Base-by-base conservation (phyloP, 2,888 invertebrate genomes). In the Caenorhabditis panamensis region DNA sequence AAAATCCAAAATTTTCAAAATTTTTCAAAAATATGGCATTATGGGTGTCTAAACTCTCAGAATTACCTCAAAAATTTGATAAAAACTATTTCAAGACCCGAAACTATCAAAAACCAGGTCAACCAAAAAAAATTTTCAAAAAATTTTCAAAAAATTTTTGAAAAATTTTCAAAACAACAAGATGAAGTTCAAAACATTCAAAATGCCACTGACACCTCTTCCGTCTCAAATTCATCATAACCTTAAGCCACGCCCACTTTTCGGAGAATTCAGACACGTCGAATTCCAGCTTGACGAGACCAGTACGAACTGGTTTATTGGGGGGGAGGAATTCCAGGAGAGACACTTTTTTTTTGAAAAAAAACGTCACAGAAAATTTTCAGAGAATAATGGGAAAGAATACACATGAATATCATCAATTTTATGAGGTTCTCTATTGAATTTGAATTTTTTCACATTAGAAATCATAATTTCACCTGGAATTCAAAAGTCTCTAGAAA, bases 211-310 rank as follows among this genome's bases (percentile, higher is more conserved):
- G 49, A 51, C 11, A 18, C 51, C 1, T 13, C 51, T 2, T 24
- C 1, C 13, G 47, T 47, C 47, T n/a, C n/a, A n/a, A 47, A n/a
- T 47, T 26, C 51, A 24, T 26, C 51, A 51, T 51, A 9, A 9
- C 22, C 24, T 13, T 51, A 26, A 24, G 51, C 51, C 24, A 24
- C 51, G 51, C 51, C 51, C 51, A 51, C 26, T 51, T 51, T 49
- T 51, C 54, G 28, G 28, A 54, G 26, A n/a, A 28, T 5, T 6
- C n/a, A 24, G 13, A 22, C 6, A 53, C 22, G 24, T 20, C 22
- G 26, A 53, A 47, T 47, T 47, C 47, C 47, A 47, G 47, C 47
- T 47, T 47, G 47, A 41, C 41, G n/a, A n/a, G n/a, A n/a, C n/a
- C 41, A 41, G 41, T 41, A 41, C 41, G 41, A 47, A 47, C 47